Base-by-base conservation (phyloP, 2,113 vertebrate species). In the Fregata magnificens region DNA sequence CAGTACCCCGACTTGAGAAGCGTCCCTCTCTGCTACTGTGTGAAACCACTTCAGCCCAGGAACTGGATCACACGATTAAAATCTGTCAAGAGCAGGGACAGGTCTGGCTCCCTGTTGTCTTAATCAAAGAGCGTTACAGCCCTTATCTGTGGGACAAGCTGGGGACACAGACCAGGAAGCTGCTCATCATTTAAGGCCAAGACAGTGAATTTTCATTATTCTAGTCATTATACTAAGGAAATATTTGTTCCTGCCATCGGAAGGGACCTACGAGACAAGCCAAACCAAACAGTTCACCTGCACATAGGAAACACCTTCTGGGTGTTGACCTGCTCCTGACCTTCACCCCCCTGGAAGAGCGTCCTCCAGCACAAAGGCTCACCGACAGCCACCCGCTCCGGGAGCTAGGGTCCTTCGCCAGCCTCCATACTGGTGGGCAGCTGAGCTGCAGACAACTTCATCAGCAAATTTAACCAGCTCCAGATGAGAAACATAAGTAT, bases 321-420 rank as follows among this genome's bases (percentile, higher is more conserved):
- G 42, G 24, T 1, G 2, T 83, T 77, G 80, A 47, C 45, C 58
- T 22, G 34, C 38, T 91, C 55, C 80, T 83, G 86, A 84, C 79
- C 81, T 90, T 72, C 26, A 20, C 16, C 63, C 63, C 52, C 34
- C 9, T 4, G 10, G 42, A 62, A 44, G 13, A 22, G 36, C 59
- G 78, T 66, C 82, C 49, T 83, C 52, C 77, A 79, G 26, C 9
- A 0, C 50, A 3, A 32, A 61, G n/a, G 24, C 6, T 61, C 40
- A 8, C 81, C 17, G 1, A 2, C 13, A 82, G 38, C 22, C 49
- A 20, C 7, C 16, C 2, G 0, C 20, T 10, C 14, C 21, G 19
- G 24, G 15, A 69, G 3, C 22, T 15, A 7, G 2, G 12, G 2
- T 16, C 36, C 78, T 63, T 73, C 47, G 6, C 28, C 66, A 36